Conservation (phyloP, 2,113 vertebrate genomes). For the Syngnathoides biaculeatus region DNA sequence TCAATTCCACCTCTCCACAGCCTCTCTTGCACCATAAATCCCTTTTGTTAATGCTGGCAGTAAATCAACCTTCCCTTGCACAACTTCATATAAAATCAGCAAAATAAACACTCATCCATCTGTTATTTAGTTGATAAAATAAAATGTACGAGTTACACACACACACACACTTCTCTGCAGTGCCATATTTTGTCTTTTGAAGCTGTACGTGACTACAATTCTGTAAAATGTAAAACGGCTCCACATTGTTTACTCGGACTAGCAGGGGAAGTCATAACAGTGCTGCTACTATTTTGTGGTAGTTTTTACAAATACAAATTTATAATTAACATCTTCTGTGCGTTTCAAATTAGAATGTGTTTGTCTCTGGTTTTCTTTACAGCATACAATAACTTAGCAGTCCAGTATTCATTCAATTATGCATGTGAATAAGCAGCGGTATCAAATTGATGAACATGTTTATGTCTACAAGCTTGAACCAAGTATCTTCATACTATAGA, state of each 20-base stretch:
- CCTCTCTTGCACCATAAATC: slow-evolving; percentile 37
- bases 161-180: slow-evolving; percentile 28
- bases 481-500: not conserved
- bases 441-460: slow-evolving; percentile 20
- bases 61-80: slow-evolving; percentile 22
- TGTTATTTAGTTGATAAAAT: slow-evolving; percentile 59
- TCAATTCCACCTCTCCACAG: slow-evolving; percentile 30
- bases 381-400: slow-evolving; percentile 15
- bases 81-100: slow-evolving; percentile 30
- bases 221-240: not conserved
- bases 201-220: slow-evolving; percentile 6
- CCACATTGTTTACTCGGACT: not conserved
- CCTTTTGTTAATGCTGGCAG: slow-evolving; percentile 30
- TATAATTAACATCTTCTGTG: slow-evolving; percentile 31
- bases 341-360: slow-evolving; percentile 59
- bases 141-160: slow-evolving; percentile 36
- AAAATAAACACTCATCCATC: slow-evolving; percentile 50
- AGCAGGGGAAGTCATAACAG: not conserved
- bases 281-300: slow-evolving; percentile 8
- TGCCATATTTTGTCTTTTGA: slow-evolving; percentile 33
- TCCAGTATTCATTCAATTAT: not conserved
- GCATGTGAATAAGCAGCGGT: slow-evolving; percentile 24
- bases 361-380: slow-evolving; percentile 35
- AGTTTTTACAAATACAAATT: slow-evolving; percentile 7
- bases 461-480: not conserved